Percentiles rank a stretch among this genome's conserved stretches.
Conservation (phyloP, 2,888 invertebrate species). For the Salpingus planirostris region DNA sequence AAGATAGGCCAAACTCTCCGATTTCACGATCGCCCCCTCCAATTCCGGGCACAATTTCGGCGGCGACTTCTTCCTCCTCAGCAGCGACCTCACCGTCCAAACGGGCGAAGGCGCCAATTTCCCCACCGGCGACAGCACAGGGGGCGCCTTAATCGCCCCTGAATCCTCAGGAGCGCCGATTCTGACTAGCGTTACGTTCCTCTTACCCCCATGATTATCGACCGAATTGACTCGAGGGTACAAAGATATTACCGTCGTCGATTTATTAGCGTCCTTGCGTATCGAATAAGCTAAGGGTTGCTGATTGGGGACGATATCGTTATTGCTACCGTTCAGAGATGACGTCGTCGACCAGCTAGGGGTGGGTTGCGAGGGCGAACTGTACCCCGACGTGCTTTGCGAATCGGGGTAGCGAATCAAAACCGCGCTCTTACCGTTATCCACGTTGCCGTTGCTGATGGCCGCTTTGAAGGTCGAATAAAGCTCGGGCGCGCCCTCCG, state of each 20-base stretch:
- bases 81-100: constrained; percentile 38
- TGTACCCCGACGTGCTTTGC: constrained; percentile 45
- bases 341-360: constrained; percentile 41
- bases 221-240: constrained; percentile 32
- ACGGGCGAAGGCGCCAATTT: constrained; percentile 4
- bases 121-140: constrained; percentile 11
- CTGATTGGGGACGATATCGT: constrained; percentile 29
- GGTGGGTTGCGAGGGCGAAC: constrained; percentile 41
- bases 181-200: constrained; percentile 41
- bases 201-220: too few species aligned
- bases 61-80: constrained; percentile 35
- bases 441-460: constrained; percentile 20
- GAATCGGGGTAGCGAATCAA: constrained; percentile 39
- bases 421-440: constrained; percentile 36
- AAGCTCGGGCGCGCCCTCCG: constrained; percentile 30
- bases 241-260: constrained; percentile 41
- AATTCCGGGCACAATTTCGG: constrained; percentile 42
- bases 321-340: constrained; percentile 37
- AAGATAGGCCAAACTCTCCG: constrained; percentile 45
- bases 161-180: constrained; percentile 22
- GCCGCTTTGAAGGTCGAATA: constrained; percentile 31
- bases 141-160: constrained; percentile 15
- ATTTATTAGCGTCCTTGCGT: constrained; percentile 37
- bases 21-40: constrained; percentile 44
- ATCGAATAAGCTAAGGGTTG: constrained; percentile 39